phyloP scores from a whole-genome alignment of 2,888 invertebrate species.

The Tenthredo livida region DNA sequence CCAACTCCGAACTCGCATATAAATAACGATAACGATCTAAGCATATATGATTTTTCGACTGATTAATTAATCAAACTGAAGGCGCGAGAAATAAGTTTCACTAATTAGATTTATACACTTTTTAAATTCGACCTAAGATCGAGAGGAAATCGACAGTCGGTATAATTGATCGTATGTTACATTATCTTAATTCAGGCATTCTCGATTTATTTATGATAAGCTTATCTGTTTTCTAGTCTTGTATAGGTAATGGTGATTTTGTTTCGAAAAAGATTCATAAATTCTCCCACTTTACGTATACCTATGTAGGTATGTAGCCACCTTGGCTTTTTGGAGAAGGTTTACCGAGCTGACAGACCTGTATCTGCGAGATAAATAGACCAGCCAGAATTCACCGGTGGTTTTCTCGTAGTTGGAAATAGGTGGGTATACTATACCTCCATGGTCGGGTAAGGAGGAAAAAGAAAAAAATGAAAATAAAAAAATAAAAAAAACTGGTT shows the following conservation, averaged over 20 bases:
- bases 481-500: slow-evolving; percentile 35
- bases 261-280: not conserved
- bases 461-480: slow-evolving; percentile 16
- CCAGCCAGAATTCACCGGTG: slow-evolving; percentile 13
- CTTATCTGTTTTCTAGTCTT: not conserved
- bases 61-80: not conserved
- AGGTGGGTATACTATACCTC: not conserved
- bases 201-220: not conserved
- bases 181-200: not conserved
- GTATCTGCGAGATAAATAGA: slow-evolving; percentile 15
- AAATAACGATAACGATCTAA: not conserved
- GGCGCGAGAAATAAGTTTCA: not conserved
- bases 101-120: slow-evolving; percentile 7
- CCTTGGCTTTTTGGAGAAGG: slow-evolving; percentile 1
- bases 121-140: not conserved
- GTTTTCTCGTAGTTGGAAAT: slow-evolving; percentile 10
- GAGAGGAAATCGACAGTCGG: not conserved
- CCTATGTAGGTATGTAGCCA: not conserved
- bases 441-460: not conserved
- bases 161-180: not conserved
- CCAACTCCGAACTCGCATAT: not conserved
- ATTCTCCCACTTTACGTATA: not conserved
- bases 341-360: not conserved
- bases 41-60: not conserved
- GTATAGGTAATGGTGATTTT: not conserved